These are phyloP conservation scores for Macroramphosus scolopax DNA, from an alignment of 2,797 vertebrate genomes.

Conservation along the genomic window DNA sequence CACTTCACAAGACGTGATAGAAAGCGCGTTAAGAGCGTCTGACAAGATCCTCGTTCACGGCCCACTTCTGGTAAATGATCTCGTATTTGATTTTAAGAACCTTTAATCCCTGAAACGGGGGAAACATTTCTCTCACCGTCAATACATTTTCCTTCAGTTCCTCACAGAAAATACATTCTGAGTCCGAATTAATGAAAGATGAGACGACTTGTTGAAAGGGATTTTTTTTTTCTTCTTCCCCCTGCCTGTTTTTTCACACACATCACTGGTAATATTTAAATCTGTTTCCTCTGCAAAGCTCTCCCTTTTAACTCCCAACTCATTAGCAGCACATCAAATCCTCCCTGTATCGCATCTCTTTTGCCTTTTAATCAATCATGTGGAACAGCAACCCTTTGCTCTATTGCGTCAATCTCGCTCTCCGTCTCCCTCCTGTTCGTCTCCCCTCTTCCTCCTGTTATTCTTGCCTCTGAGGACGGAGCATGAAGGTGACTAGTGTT, in stretches of 20 bases:
- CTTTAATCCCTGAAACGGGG: constrained; percentile 19
- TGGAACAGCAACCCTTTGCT: constrained; percentile 36
- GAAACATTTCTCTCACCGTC: constrained; percentile 23
- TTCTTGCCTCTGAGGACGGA: constrained; percentile 15
- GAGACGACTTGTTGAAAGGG: constrained; percentile 44
- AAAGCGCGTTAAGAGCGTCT: constrained; percentile 12
- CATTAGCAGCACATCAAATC: constrained; percentile 68
- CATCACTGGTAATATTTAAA: constrained; percentile 56
- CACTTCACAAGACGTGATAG: constrained; percentile 4
- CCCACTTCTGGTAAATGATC: constrained; percentile 31
- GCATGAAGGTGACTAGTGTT: constrained; percentile 49
- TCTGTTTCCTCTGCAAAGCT: constrained; percentile 53
- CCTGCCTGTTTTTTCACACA: constrained; percentile 15
- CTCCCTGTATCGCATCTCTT: constrained; percentile 44
- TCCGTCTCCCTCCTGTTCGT: constrained; percentile 2
- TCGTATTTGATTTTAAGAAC: constrained; percentile 25
- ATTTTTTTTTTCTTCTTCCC: constrained; percentile 13
- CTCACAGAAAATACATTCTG: constrained; percentile 35
- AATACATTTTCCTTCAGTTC: constrained; percentile 16
- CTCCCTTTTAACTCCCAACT: constrained; percentile 56
- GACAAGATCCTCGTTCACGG: constrained; percentile 15
- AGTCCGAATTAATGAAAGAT: constrained; percentile 12
- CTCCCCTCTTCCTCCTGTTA: constrained; percentile 2
- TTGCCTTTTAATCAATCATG: constrained; percentile 58
- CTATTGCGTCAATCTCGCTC: constrained; percentile 16